Evolutionary conservation across 2,113 vertebrate species (phyloP).

Genomic region (Bufo bufo): DNA sequence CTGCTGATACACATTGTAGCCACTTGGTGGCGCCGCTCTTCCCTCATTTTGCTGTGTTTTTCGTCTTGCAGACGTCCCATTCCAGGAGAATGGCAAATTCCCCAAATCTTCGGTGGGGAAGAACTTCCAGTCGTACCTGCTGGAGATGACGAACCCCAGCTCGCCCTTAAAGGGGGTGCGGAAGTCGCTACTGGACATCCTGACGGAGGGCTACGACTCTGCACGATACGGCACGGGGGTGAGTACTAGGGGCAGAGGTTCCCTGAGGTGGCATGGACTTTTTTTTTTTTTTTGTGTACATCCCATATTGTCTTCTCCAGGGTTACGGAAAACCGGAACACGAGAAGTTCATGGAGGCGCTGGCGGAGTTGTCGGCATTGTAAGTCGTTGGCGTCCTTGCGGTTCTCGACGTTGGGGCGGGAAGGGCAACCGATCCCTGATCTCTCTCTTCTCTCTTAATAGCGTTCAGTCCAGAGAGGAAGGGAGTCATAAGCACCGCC

Average conservation of each 20-base stretch:
- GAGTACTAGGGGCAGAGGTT: too few relatives aligned
- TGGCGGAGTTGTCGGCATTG: slow-evolving; percentile 84
- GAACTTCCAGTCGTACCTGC: slow-evolving; percentile 85
- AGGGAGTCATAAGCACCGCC: slow-evolving; percentile 81
- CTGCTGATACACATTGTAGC: too few relatives aligned
- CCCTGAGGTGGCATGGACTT: too few relatives aligned
- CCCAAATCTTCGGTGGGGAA: slow-evolving; percentile 83
- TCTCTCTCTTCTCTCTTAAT: background rate
- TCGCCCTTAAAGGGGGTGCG: slow-evolving; percentile 77
- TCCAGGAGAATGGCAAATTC: slow-evolving; percentile 76
- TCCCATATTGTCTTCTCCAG: slow-evolving; percentile 63
- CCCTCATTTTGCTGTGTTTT: background rate
- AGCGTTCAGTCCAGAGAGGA: slow-evolving; percentile 72
- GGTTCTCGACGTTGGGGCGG: background rate
- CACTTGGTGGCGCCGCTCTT: background rate
- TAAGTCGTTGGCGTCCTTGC: slow-evolving; percentile 70
- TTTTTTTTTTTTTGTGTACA: too few relatives aligned
- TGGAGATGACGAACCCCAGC: slow-evolving; percentile 84
- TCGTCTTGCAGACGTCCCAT: slow-evolving; percentile 80
- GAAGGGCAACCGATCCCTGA: background rate
- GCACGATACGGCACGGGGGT: slow-evolving; percentile 91
- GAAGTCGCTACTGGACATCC: slow-evolving; percentile 78
- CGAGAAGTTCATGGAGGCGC: slow-evolving; percentile 83
- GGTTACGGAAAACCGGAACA: slow-evolving; percentile 86
- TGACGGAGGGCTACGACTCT: slow-evolving; percentile 88